Evolutionary conservation across 2,888 invertebrate genomes (phyloP).

Genomic region (Ennomos fuscantarius): DNA sequence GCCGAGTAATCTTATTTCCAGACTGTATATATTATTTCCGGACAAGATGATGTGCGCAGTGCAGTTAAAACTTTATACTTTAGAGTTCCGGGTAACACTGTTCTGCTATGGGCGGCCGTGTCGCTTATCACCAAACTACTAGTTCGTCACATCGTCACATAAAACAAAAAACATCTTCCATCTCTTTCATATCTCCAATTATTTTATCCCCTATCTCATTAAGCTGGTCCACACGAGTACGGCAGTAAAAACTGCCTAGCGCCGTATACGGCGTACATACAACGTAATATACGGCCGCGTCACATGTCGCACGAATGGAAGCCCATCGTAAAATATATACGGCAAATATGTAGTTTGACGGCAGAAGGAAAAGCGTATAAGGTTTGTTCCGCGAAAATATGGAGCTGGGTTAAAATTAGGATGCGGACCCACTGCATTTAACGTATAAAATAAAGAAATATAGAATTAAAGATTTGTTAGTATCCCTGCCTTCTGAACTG

Average conservation of each 20-base stretch:
- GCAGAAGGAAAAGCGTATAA: slow-evolving; percentile 28
- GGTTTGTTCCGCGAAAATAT: slow-evolving; percentile 8
- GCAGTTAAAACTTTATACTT: too few relatives aligned
- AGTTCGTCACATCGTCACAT: too few relatives aligned
- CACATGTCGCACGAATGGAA: slow-evolving; percentile 52
- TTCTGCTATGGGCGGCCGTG: too few relatives aligned
- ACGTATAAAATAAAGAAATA: too few relatives aligned
- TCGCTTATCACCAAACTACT: too few relatives aligned
- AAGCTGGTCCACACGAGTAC: slow-evolving; percentile 41
- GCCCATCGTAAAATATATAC: slow-evolving; percentile 56
- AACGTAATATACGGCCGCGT: slow-evolving; percentile 52
- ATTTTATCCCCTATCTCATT: slow-evolving; percentile 43
- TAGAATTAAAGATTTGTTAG: too few relatives aligned
- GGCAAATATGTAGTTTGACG: slow-evolving; percentile 38
- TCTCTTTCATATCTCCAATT: slow-evolving; percentile 28
- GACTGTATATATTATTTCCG: too few relatives aligned
- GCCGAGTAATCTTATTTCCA: too few relatives aligned
- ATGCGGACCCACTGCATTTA: too few relatives aligned
- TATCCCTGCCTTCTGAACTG: too few relatives aligned
- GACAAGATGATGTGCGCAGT: too few relatives aligned
- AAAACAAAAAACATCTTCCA: neutral
- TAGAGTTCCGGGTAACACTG: too few relatives aligned
- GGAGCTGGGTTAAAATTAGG: neutral
- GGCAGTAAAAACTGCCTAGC: slow-evolving; percentile 41
- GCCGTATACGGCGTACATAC: slow-evolving; percentile 41